Conservation (phyloP, 2,113 vertebrate genomes). For the Pampusana beccarii region DNA sequence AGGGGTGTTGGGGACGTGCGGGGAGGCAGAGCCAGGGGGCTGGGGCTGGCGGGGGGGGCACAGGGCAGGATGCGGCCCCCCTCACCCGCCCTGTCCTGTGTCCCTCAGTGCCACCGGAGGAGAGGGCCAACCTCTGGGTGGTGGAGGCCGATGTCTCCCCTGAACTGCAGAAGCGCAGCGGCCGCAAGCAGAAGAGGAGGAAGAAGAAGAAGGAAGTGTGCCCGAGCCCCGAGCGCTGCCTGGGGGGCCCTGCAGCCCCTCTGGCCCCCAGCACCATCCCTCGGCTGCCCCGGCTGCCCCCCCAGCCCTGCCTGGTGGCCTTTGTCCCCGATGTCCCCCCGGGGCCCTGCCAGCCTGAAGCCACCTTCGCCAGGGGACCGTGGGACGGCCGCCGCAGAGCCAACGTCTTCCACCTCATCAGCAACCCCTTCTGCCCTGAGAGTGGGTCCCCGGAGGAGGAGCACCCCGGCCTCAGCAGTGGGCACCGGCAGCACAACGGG, state of each 20-base stretch:
- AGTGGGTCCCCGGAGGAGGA: conserved; percentile 34
- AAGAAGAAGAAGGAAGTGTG: conserved; percentile 84
- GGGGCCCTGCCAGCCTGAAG: conserved; percentile 59
- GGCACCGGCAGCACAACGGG: conserved; percentile 52
- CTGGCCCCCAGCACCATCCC: conserved; percentile 79
- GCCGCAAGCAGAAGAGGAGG: conserved; percentile 85
- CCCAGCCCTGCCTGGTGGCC: conserved; percentile 83
- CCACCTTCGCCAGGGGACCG: background rate
- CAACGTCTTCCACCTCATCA: conserved; percentile 64
- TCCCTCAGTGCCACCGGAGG: conserved; percentile 86
- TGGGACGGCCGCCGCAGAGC: conserved; percentile 35
- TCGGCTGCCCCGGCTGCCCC: conserved; percentile 86
- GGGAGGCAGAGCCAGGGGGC: background rate
- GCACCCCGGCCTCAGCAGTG: background rate
- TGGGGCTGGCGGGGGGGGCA: fast-evolving
- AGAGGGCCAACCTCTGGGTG: conserved; percentile 87
- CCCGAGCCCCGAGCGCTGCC: conserved; percentile 23
- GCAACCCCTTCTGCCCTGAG: conserved; percentile 76
- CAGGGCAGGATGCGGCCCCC: fast-evolving
- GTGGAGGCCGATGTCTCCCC: conserved; percentile 90
- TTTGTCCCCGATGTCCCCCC: conserved; percentile 72
- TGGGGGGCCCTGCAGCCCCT: conserved; percentile 32
- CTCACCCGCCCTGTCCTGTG: fast-evolving
- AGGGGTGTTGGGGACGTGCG: background rate
- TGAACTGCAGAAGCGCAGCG: conserved; percentile 83